phyloP scores from a whole-genome alignment of 2,888 invertebrate genomes.

The Chrysolina americana region DNA sequence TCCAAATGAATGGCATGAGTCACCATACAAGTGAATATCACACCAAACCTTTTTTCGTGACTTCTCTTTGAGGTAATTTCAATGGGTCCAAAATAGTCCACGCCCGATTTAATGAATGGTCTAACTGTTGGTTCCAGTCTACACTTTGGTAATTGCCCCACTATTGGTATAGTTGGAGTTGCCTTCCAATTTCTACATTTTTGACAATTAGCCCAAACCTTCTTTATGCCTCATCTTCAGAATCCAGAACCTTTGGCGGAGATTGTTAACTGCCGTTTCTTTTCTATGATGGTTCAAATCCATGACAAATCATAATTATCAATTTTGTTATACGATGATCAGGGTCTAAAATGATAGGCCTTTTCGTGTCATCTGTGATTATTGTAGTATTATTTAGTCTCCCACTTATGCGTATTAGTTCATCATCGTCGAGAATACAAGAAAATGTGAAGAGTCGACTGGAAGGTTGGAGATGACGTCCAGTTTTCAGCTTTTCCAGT shows the following conservation, averaged over 20 bases:
- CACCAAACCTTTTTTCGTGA: background rate
- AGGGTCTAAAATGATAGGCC: background rate
- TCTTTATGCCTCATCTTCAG: background rate
- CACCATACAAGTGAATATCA: conserved; percentile 13
- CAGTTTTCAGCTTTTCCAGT: background rate
- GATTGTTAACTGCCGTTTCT: background rate
- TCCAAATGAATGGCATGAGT: background rate
- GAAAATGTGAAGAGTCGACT: background rate
- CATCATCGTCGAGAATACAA: background rate
- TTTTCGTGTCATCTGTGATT: background rate
- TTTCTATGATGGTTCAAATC: background rate
- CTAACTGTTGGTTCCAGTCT: background rate
- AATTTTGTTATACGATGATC: conserved; percentile 3
- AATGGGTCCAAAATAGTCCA: conserved; percentile 6
- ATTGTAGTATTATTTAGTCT: background rate
- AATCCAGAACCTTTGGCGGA: background rate
- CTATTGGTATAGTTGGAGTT: background rate
- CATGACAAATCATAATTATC: conserved; percentile 12
- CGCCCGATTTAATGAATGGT: background rate
- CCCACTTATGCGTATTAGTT: background rate
- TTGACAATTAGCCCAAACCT: background rate
- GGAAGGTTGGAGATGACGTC: background rate
- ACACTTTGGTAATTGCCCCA: background rate
- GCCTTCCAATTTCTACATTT: background rate
- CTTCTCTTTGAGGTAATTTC: background rate